Evolutionary conservation across 2,797 vertebrate species (phyloP), one percentile per base, ranked within the genome.

Genomic region (Aplochiton taeniatus): DNA sequence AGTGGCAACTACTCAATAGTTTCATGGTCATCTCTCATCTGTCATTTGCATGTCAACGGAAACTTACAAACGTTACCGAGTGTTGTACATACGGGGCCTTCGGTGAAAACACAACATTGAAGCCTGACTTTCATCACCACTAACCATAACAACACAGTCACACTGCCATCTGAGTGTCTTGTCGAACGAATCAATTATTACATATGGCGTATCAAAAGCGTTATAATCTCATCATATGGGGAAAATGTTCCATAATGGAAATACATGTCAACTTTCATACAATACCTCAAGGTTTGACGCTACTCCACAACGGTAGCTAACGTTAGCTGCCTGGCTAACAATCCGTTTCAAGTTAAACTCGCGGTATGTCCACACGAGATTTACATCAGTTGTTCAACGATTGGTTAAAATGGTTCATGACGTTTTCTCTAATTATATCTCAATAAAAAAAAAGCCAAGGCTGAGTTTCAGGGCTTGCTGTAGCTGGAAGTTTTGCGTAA

Each of bases 101-200:
- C 17, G 57, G 47, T 51, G 18, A 78, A 82, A 85, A 78, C 75
- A 89, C 76, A 90, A 88, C 87, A 89, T 51, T 79, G 79, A 80
- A 79, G 87, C 86, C 85, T 79, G 70, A 70, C 48, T 71, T 49
- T 68, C 66, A 54, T 65, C 63, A 74, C 74, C 73, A 73, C 70
- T 62, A 56, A 85, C 60, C 68, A 82, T 83, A 88, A 89, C 83
- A 88, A 77, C 78, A 42, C 70, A 44, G 66, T 78, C 48, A 4
- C 68, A 44, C 19, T 12, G 1, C 9, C 51, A 49, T 63, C 49
- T 0, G 9, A 1, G 0, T 61, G n/a, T 61, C 61, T 46, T 58
- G 67, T 66, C 48, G 4, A 41, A 55, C 14, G 69, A 0, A 59
- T 0, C 14, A 7, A 62, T 1, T 4, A 3, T 0, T 1, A 47